Base-by-base conservation (phyloP, 2,888 invertebrate genomes). In the Diplolepis rosae region DNA sequence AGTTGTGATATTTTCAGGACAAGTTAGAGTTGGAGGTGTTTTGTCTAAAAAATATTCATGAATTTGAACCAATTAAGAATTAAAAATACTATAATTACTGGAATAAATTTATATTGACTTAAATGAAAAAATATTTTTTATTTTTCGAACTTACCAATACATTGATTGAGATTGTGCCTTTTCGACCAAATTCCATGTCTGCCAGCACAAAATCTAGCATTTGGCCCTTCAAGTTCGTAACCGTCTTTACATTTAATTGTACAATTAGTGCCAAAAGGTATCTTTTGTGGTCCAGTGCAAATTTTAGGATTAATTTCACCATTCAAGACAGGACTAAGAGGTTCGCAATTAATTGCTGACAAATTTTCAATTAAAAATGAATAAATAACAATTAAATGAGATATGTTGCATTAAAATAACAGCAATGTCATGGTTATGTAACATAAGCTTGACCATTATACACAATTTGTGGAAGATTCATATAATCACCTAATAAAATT, bases 251-350 rank as follows among this genome's bases (percentile, higher is more conserved):
- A 94, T 5, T 86, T 84, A 51, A 92, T 89, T 13, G 89, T 90
- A 82, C 94, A 94, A 24, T 90, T 90, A 27, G 91, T 91, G 0
- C 91, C 92, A 81, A 90, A 92, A 0, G 90, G 87, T 39, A 92
- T 91, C 79, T 92, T 92, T 4, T 89, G 88, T 22, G 83, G 86
- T 15, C 81, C 82, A 1, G 89, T 90, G 79, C 94, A 94, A 6
- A 89, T 89, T 11, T 87, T 82, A 0, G 92, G 93, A 32, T 86
- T 88, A 13, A 92, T 89, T 28, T 84, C 84, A 1, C 92, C 93
- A 82, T 91, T 90, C 15, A 89, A 86, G 1, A 92, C 85, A 75
- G 88, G 87, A 0, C 91, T 89, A 45, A 92, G 77, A 0, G 91
- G 89, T 13, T 90, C 89, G 77, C 92, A 92, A 52, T 87, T 83